Percentiles rank a stretch among this genome's conserved stretches.
Evolutionary conservation across 2,797 vertebrate genomes (phyloP).

Genomic region (Enteromius treurensis): DNA sequence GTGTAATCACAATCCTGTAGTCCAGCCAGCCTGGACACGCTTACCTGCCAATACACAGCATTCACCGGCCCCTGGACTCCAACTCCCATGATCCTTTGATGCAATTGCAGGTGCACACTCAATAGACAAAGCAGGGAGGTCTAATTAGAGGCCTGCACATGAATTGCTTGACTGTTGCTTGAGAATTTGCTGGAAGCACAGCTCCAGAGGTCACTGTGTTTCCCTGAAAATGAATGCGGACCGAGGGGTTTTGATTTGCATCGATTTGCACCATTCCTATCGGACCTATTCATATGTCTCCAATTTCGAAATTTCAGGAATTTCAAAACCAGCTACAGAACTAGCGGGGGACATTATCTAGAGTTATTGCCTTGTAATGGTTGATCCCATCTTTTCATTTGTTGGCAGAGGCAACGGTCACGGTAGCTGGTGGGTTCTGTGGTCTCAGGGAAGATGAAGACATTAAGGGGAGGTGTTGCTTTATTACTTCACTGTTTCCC

Average conservation of each 20-base stretch:
- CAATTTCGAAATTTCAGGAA: not conserved
- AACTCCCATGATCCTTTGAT: conserved; percentile 58
- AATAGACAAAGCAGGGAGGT: conserved; percentile 53
- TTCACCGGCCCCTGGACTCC: conserved; percentile 40
- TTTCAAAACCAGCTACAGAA: not conserved
- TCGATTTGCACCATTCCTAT: not conserved
- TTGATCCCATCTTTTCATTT: conserved; percentile 31
- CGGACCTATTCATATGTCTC: not conserved
- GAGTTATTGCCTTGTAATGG: conserved; percentile 26
- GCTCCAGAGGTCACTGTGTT: conserved; percentile 14
- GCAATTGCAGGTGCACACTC: conserved; percentile 45
- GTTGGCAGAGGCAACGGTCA: conserved; percentile 15
- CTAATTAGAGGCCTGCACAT: conserved; percentile 44
- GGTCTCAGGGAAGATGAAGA: conserved; percentile 81
- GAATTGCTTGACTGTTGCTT: conserved; percentile 26
- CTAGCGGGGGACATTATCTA: conserved; percentile 1
- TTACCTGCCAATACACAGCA: conserved; percentile 54
- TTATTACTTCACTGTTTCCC: conserved; percentile 84
- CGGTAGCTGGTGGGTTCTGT: conserved; percentile 25
- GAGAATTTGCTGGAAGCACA: conserved; percentile 8
- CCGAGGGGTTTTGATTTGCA: conserved; percentile 3
- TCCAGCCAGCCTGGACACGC: conserved; percentile 52
- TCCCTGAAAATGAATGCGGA: conserved; percentile 1
- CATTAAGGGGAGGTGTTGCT: conserved; percentile 85
- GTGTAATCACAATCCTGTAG: conserved; percentile 68